Evolutionary conservation across 2,113 vertebrate genomes (phyloP).

Genomic region (Corythornis madagascariensis): DNA sequence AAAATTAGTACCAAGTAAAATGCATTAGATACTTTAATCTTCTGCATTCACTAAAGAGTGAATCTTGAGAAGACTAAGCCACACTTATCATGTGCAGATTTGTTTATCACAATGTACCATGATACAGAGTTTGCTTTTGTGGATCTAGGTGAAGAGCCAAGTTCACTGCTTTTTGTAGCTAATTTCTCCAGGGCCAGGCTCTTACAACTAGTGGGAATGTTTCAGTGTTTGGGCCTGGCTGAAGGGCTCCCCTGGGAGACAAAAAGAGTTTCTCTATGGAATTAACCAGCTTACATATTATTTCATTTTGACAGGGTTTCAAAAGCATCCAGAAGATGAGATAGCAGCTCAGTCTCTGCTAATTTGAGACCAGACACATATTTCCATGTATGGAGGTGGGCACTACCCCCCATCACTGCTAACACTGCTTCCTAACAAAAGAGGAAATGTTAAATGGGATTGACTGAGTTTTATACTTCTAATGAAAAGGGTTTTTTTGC

Average conservation of each 20-base stretch:
- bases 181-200: not conserved
- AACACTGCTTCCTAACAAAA: not conserved
- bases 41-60: not conserved
- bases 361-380: not conserved
- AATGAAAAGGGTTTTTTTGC: not conserved
- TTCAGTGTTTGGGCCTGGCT: not conserved
- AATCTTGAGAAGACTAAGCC: not conserved
- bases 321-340: not conserved
- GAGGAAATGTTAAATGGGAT: not conserved
- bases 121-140: not conserved
- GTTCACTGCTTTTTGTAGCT: not conserved
- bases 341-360: not conserved
- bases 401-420: not conserved
- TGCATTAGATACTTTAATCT: not conserved
- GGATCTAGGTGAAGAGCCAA: not conserved
- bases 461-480: not conserved
- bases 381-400: not conserved
- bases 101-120: not conserved
- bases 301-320: not conserved
- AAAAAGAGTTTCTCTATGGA: not conserved
- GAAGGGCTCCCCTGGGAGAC: not conserved
- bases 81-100: not conserved
- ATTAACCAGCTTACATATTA: not conserved
- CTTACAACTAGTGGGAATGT: not conserved
- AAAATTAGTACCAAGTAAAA: not conserved